phyloP scores from a whole-genome alignment of 2,797 vertebrate species.

The Delichon dasypus region DNA sequence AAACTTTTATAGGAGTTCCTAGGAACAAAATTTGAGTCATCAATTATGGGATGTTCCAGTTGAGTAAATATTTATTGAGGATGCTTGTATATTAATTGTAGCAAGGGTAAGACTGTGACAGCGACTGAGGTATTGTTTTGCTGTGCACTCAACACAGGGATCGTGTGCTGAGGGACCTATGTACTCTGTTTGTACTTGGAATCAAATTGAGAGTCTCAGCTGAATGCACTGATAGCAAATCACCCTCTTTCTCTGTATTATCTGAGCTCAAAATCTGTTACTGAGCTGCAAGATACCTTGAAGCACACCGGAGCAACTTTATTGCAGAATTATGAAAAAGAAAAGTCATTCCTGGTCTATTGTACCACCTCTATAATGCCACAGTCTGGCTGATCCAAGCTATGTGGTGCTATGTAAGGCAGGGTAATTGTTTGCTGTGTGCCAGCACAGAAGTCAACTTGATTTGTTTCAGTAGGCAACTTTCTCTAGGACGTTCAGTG shows the following conservation, averaged over 20 bases:
- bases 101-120: neutral
- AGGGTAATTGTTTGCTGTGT: neutral
- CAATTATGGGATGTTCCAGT: neutral
- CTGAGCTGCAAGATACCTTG: neutral
- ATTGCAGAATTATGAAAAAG: neutral
- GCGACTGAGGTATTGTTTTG: neutral
- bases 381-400: neutral
- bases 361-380: neutral
- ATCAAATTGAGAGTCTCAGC: neutral
- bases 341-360: neutral
- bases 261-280: neutral
- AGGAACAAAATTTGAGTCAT: neutral
- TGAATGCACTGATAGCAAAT: neutral
- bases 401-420: fast-evolving
- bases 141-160: neutral
- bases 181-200: neutral
- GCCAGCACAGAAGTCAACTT: neutral
- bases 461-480: neutral
- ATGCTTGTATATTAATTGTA: neutral
- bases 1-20: neutral
- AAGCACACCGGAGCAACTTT: neutral
- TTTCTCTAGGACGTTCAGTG: neutral
- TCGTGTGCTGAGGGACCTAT: neutral
- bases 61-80: neutral
- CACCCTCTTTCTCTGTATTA: neutral